Evolutionary conservation across 2,113 vertebrate genomes (phyloP), one percentile per base, ranked within the genome.

Genomic region (Pseudopipra pipra): DNA sequence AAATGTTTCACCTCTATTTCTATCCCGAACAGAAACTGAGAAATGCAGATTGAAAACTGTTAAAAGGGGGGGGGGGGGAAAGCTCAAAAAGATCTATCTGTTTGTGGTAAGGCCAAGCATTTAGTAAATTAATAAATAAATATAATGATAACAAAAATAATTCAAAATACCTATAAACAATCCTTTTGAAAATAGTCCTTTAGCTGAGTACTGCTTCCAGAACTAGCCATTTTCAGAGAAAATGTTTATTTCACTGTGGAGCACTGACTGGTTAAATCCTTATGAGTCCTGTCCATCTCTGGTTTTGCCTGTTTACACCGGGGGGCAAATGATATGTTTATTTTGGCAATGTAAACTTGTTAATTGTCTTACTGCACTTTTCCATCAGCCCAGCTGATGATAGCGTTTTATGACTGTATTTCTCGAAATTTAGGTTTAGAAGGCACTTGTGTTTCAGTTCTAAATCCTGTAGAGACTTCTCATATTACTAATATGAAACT

Each of bases 331-430:
- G 35, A 58, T 92, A n/a, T 73, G 87, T 96, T 97, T 95, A 78
- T 97, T 96, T 96, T 96, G 93, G 86, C 75, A 91, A 76, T 79
- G 63, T 3, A 56, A 65, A 89, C 33, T 14, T 95, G 84, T 83
- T 91, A 87, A 85, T 74, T 85, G 78, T 93, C 88, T 95, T 93
- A 59, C 78, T 76, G 30, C 88, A 84, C 92, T 95, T 96, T 96
- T 95, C 63, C 95, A 92, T 91, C 87, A 96, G 8, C 79, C 85
- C 86, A 92, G 76, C 86, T 93, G 87, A 62, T 93, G 91, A 89
- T 86, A 82, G 71, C 70, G 72, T 85, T 91, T 91, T 78, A 79
- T 87, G 87, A 87, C 74, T 82, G 66, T 79, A 41, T 85, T 94
- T 95, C 85, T 96, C 37, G 91, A 94, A 87, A 72, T 46, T 61